Evolutionary conservation across 1,140 invertebrate genomes (phyloP), one percentile per base, ranked within the genome.

Genomic region (Brachionus asplanchnoidis): DNA sequence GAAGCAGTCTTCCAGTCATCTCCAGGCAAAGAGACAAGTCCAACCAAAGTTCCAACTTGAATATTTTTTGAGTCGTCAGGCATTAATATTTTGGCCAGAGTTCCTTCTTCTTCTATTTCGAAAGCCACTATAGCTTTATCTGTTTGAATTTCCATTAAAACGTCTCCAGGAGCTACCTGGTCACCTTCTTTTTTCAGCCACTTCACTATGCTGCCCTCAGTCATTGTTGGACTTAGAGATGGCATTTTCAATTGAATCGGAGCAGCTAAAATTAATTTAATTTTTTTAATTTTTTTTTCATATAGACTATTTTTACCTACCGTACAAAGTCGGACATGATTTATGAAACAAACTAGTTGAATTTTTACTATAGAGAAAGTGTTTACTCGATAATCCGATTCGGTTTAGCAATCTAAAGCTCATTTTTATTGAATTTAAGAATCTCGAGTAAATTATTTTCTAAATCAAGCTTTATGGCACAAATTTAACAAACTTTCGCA

Each of bases 121-220:
- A 92, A 87, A 5, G 89, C 88, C 23, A 93, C 89, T 14, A 92
- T 90, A 82, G 92, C 92, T 88, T 93, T 93, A 86, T 93, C 92
- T 14, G 92, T 93, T 87, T 93, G 91, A 85, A 93, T 92, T 85
- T 92, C 92, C 90, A 92, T 92, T 5, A 93, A 84, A 36, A 92
- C 88, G 88, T 92, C 92, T 23, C 92, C 92, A 50, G 92, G 88
- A 36, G 87, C 83, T 26, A 93, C 87, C n/a, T 87, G 42, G 79
- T 92, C 92, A 87, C 90, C 91, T 89, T 93, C 92, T 85, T 92
- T 91, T 86, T 92, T 92, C 60, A 90, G 85, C 92, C 92, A 93
- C 87, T 92, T 92, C 1, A 92, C 89, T 85, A 93, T 92, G 8
- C 91, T 92, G 42, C 92, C 92, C 86, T 92, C 91, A 46, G 89